Evolutionary conservation across 2,797 vertebrate genomes (phyloP), one percentile per base, ranked within the genome.

Genomic region (Chelon labrosus): DNA sequence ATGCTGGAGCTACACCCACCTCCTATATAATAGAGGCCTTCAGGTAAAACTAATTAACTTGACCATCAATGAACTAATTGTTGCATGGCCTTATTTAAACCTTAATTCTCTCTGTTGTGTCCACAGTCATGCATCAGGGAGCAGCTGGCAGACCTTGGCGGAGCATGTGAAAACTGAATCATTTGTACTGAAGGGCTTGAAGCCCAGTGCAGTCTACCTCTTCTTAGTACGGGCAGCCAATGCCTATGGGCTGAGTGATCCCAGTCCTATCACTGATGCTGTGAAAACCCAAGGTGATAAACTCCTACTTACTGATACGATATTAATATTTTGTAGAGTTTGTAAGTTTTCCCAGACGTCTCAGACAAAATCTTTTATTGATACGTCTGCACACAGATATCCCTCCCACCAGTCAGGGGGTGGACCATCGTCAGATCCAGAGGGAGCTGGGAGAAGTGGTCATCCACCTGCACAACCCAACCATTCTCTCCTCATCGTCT

Each of bases 101-200:
- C 16, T 46, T 17, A 39, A 65, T 64, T 60, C 1, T 44, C 27
- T 80, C 14, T 77, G 42, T 31, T 81, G 69, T 73, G 46, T 80
- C 60, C 47, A 37, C 84, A 99, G 98, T 91, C 97, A 99, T 73
- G 96, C 97, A 39, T 97, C 97, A 65, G 98, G 98, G 27, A 99
- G 98, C 94, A 99, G 96, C 92, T 99, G 98, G 98, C 97, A 97
- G 93, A 99, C 98, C 0, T 95, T 99, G 84, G 97, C 96, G 17
- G 97, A 99, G 84, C 97, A 98, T 74, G 97, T 99, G 92, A 98
- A 96, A 95, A 96, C 93, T 0, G 97, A 99, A 92, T 95, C 93
- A 61, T 98, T 95, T 85, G 92, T 97, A 53, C 87, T 98, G 80
- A 99, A 97, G 94, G 96, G 95, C 78, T 95, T 99, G 87, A 98